Base-by-base conservation (phyloP, 1,140 invertebrate genomes). In the Diprion similis region DNA sequence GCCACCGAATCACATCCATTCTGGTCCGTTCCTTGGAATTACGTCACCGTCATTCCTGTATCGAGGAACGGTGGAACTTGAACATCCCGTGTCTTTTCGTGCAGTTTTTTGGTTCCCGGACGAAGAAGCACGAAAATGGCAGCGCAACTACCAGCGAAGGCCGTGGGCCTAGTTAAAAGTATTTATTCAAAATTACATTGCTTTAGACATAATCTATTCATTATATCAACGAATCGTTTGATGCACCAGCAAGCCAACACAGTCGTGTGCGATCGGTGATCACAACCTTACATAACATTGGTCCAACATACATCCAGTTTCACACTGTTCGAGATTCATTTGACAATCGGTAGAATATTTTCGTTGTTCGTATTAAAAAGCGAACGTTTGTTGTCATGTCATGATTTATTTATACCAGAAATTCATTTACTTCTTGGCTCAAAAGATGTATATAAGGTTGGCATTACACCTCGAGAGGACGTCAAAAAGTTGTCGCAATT, bases 91-190 rank as follows among this genome's bases (percentile, higher is more conserved):
- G 51, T 59, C 51, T 59, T 59, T 17, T 59, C 51, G 51, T 59
- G 51, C 11, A 59, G n/a, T 59, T 59, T 7, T 59, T 59, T 17
- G n/a, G 9, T 17, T 15, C 11, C 51, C 9, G 66, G 19, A 45
- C 17, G 10, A 17, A 17, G 18, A 70, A 70, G 69, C 18, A 46
- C 69, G 69, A 70, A 70, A 70, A 70, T 70, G 69, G 69, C 69
- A 45, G 69, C 37, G 4, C 18, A 68, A 68, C 15, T 70, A 46
- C 13, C 69, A 45, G 69, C 37, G 46, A 70, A 70, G 46, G 69
- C n/a, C 10, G 24, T n/a, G 45, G 69, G n/a, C 18, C 46, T 70
- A 10, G 0, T 70, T 13, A 70, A 70, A 47, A 70, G 69, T 70
- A 70, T 15, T 15, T 70, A 46, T 13, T 70, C 46, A 45, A 8